Evolutionary conservation across 2,888 invertebrate species (phyloP), one percentile per base, ranked within the genome.

Genomic region (Pherbina coryleti): DNA sequence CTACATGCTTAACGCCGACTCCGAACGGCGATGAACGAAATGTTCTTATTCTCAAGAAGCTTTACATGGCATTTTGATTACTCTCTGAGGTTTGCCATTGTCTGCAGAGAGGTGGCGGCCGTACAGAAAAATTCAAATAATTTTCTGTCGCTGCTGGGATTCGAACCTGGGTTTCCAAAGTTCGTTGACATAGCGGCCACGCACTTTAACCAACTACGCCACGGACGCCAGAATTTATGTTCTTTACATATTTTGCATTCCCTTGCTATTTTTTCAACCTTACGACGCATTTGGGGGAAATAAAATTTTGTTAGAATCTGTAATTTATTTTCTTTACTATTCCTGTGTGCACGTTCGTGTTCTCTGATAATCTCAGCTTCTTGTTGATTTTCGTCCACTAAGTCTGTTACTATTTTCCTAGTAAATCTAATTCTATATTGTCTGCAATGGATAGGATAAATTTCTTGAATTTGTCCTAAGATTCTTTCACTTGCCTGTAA

Each of bases 241-340:
- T 49, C 25, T 19, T 37, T 44, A 44, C 67, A 67, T 44, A 44
- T 67, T 1, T 19, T 17, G 37, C 67, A 67, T n/a, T n/a, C 9
- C 14, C 3, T 25, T 11, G 37, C 34, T 1, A 67, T 17, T 2
- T 37, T 17, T 44, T 49, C 25, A 3, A 51, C 14, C 17, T 37
- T 74, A 14, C 11, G 19, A n/a, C 66, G 44, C 60, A 72, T 72
- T 67, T 66, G 3, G 9, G 78, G 76, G 25, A 72, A 76, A 49
- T 72, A 78, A n/a, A 14, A 72, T 49, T 72, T 66, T 22, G 76
- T 17, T 2, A 57, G 8, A 34, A 76, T 9, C 31, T 78, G 73
- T 7, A n/a, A 31, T 69, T 60, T 76, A 22, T 78, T 78, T 72
- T 78, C 69, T n/a, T n/a, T 7, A 31, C 34, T 22, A 37, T 76